Conservation (phyloP, 2,113 vertebrate species). For the Microcebus lehilahytsara region DNA sequence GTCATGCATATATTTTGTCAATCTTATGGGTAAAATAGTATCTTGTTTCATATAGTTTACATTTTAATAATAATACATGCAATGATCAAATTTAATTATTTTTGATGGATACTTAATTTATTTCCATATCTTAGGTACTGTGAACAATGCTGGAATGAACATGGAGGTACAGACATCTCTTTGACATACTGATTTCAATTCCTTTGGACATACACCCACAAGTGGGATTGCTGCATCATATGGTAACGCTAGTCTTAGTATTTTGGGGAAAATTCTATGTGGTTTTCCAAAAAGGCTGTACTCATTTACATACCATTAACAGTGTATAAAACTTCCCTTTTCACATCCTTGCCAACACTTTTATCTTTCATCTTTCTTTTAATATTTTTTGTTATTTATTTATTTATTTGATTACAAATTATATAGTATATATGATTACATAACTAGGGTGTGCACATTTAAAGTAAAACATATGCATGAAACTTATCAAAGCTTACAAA, state of each 20-base stretch:
- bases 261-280: neutral
- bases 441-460: neutral
- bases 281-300: neutral
- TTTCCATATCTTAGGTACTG: neutral
- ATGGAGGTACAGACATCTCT: neutral
- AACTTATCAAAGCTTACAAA: neutral
- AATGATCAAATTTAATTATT: neutral
- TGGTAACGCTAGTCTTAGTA: neutral
- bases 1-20: neutral
- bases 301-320: neutral
- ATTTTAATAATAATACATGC: neutral
- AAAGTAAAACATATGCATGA: neutral
- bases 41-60: neutral
- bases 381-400: no score
- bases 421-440: neutral
- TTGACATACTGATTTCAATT: neutral
- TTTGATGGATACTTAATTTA: neutral
- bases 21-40: neutral
- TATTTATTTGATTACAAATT: neutral
- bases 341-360: neutral
- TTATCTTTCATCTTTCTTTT: neutral
- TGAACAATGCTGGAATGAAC: neutral
- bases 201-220: neutral
- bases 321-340: neutral
- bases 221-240: neutral